Evolutionary conservation across 2,888 invertebrate species (phyloP).

Genomic region (Eubasilissa splendida): DNA sequence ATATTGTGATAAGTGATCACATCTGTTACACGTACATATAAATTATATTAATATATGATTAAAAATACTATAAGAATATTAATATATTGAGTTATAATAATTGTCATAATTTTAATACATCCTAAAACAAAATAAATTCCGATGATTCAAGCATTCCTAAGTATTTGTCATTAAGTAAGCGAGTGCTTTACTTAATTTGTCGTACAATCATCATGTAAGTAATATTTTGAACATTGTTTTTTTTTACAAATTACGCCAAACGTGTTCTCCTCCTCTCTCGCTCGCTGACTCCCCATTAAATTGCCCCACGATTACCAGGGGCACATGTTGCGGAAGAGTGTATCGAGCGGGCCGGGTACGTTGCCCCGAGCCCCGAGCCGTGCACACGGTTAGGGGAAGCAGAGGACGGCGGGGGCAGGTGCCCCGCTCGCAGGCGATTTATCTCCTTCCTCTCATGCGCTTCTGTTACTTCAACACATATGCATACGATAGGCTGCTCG

Average conservation of each 20-base stretch:
- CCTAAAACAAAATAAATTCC: no score
- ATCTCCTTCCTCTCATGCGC: conserved; percentile 42
- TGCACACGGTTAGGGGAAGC: conserved; percentile 64
- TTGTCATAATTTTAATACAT: no score
- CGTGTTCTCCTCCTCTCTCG: neutral
- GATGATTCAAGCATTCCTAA: no score
- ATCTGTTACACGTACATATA: no score
- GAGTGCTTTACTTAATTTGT: no score
- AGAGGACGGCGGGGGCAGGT: conserved; percentile 65
- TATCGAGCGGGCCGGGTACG: conserved; percentile 56
- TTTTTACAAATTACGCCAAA: neutral
- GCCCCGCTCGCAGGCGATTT: conserved; percentile 61
- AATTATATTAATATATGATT: no score
- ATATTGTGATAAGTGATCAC: no score
- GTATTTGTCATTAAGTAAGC: no score
- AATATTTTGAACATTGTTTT: neutral
- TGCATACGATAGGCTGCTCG: conserved; percentile 7
- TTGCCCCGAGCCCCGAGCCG: conserved; percentile 61
- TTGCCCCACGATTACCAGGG: conserved; percentile 42
- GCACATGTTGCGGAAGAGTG: conserved; percentile 51
- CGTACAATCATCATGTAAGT: neutral
- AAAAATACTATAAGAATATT: no score
- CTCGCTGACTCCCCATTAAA: conserved; percentile 43
- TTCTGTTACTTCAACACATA: conserved; percentile 40
- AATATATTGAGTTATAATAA: no score